A percentile compares a stretch with the other conserved stretches of the same genome.
These are phyloP conservation scores for Colletes latitarsis DNA, from an alignment of 1,140 invertebrate genomes.

Conservation along the genomic window DNA sequence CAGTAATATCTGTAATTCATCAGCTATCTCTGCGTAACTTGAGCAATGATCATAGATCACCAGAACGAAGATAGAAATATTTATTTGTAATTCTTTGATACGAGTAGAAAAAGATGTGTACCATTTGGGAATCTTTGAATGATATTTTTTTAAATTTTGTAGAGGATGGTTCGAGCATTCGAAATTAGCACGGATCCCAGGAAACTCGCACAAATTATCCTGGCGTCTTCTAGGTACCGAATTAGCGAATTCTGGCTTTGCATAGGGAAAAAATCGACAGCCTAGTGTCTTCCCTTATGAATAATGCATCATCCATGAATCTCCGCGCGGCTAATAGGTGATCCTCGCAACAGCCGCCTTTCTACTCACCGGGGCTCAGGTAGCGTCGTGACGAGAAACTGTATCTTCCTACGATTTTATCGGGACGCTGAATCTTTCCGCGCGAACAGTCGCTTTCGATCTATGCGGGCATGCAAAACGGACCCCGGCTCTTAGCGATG, in stretches of 20 bases:
- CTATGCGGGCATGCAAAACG: slow-evolving; percentile 58
- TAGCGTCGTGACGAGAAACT: slow-evolving; percentile 60
- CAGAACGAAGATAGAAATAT: too few relatives aligned
- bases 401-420: slow-evolving; percentile 64
- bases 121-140: too few relatives aligned
- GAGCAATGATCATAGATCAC: too few relatives aligned
- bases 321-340: slow-evolving; percentile 53
- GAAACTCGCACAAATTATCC: neutral
- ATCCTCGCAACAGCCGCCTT: slow-evolving; percentile 50
- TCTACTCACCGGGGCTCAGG: slow-evolving; percentile 35
- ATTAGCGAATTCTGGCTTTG: neutral
- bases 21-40: too few relatives aligned
- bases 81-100: too few relatives aligned
- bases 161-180: too few relatives aligned
- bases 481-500: neutral
- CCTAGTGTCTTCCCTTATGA: slow-evolving; percentile 34
- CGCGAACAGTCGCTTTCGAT: slow-evolving; percentile 63
- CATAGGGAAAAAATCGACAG: neutral
- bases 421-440: slow-evolving; percentile 57
- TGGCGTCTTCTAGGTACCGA: neutral
- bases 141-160: too few relatives aligned
- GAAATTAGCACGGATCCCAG: too few relatives aligned
- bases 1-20: neutral
- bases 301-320: slow-evolving; percentile 48
- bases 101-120: too few relatives aligned